These are phyloP conservation scores for Mycogona germanica DNA, from an alignment of 2,888 invertebrate species.

Conservation along the genomic window DNA sequence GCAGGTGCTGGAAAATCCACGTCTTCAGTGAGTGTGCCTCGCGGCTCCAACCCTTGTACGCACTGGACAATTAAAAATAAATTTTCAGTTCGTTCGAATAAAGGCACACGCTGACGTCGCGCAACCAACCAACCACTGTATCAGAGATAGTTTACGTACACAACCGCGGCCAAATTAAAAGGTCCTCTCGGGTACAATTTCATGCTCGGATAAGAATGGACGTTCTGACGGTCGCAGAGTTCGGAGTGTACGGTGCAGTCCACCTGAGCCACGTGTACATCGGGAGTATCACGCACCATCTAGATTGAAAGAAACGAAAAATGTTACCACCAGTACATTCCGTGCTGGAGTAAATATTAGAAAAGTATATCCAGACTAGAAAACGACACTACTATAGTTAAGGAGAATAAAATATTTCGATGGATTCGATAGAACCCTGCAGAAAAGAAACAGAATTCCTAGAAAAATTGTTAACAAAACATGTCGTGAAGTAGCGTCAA, in stretches of 20 bases:
- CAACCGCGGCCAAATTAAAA: neutral
- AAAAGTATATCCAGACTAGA: too few species aligned
- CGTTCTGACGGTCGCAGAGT: slow-evolving; percentile 45
- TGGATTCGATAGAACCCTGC: too few species aligned
- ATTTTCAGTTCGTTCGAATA: neutral
- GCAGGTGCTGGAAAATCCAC: slow-evolving; percentile 51
- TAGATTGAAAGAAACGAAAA: slow-evolving; percentile 27
- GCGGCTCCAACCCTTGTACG: slow-evolving; percentile 47
- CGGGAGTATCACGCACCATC: slow-evolving; percentile 39
- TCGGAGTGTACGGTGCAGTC: slow-evolving; percentile 48
- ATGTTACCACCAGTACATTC: too few species aligned
- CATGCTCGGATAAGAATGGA: slow-evolving; percentile 55
- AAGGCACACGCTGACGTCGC: too few species aligned
- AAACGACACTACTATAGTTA: too few species aligned
- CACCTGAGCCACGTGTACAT: slow-evolving; percentile 48
- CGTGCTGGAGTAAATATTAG: too few species aligned
- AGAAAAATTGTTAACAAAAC: too few species aligned
- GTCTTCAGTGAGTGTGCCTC: slow-evolving; percentile 47
- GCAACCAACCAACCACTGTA: neutral
- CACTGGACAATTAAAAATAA: slow-evolving; percentile 32
- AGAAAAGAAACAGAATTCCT: too few species aligned
- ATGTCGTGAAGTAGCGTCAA: too few species aligned
- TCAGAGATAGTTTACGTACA: neutral
- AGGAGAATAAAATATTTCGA: too few species aligned
- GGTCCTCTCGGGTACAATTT: slow-evolving; percentile 45